phyloP scores from a whole-genome alignment of 2,113 vertebrate genomes.

The Boulengeromyrus knoepffleri region DNA sequence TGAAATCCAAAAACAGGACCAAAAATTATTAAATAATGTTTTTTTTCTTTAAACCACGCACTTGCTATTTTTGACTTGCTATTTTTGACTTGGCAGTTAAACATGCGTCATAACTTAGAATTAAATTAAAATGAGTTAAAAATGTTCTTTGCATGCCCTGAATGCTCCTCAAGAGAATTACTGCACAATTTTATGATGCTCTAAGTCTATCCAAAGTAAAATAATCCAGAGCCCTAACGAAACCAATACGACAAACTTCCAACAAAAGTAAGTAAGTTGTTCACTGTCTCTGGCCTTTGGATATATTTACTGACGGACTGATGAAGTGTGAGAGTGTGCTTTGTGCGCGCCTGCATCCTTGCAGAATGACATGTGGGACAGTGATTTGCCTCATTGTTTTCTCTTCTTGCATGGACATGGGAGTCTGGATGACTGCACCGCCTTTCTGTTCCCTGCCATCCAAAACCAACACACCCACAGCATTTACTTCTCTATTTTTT shows the following conservation, averaged over 20 bases:
- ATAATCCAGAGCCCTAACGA: not conserved
- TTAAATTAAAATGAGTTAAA: not conserved
- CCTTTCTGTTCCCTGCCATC: not conserved
- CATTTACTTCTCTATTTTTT: not conserved
- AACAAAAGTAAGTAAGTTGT: not conserved
- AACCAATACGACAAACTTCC: not conserved
- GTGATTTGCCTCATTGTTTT: not conserved
- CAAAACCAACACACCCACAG: not conserved
- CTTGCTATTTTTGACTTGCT: not conserved
- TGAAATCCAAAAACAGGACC: not conserved
- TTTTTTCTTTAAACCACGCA: not conserved
- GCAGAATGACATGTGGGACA: not conserved
- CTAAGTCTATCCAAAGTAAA: not conserved
- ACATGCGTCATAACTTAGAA: not conserved
- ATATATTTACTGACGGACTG: not conserved
- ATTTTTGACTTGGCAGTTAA: not conserved
- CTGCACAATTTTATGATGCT: not conserved
- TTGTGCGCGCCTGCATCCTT: not conserved
- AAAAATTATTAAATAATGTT: not conserved
- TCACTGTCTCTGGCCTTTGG: not conserved
- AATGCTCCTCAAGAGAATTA: not conserved
- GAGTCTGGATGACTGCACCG: not conserved
- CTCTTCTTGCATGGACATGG: not conserved
- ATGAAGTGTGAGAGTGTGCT: not conserved
- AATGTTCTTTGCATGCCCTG: not conserved